Conservation (phyloP, 2,888 invertebrate species). For the Bembecia ichneumoniformis region DNA sequence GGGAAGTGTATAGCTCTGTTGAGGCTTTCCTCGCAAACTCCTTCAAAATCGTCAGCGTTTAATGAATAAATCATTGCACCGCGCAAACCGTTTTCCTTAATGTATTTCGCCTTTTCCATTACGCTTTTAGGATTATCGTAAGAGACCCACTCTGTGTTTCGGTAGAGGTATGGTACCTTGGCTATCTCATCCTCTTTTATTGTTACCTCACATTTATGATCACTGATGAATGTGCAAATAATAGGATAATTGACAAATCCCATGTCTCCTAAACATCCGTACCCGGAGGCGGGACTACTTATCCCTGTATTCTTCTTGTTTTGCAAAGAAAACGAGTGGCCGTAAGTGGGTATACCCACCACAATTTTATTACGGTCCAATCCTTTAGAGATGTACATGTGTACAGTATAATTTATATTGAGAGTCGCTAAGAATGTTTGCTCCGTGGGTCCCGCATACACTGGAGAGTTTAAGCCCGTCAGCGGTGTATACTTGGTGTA, state of each 20-base stretch:
- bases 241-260: constrained; percentile 82
- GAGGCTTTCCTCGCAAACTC: constrained; percentile 54
- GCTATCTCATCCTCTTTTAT: constrained; percentile 76
- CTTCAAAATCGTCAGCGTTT: constrained; percentile 83
- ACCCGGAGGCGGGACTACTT: constrained; percentile 79
- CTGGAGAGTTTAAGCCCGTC: constrained; percentile 88
- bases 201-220: constrained; percentile 55
- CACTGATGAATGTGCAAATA: constrained; percentile 76
- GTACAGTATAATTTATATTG: constrained; percentile 86
- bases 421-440: constrained; percentile 77
- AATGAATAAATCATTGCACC: constrained; percentile 90
- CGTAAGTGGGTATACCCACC: constrained; percentile 90
- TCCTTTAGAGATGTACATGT: constrained; percentile 83
- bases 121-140: constrained; percentile 83
- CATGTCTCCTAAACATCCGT: constrained; percentile 76
- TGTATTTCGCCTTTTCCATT: constrained; percentile 77
- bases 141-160: constrained; percentile 84
- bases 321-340: constrained; percentile 81
- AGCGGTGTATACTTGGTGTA: constrained; percentile 83
- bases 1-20: constrained; percentile 21
- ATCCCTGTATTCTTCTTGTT: constrained; percentile 77
- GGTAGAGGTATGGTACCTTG: constrained; percentile 83
- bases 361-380: constrained; percentile 84
- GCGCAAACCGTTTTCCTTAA: constrained; percentile 75
- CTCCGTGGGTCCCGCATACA: constrained; percentile 76